Evolutionary conservation across 2,113 vertebrate species (phyloP), one percentile per base, ranked within the genome.

Genomic region (Psettodes erumei): DNA sequence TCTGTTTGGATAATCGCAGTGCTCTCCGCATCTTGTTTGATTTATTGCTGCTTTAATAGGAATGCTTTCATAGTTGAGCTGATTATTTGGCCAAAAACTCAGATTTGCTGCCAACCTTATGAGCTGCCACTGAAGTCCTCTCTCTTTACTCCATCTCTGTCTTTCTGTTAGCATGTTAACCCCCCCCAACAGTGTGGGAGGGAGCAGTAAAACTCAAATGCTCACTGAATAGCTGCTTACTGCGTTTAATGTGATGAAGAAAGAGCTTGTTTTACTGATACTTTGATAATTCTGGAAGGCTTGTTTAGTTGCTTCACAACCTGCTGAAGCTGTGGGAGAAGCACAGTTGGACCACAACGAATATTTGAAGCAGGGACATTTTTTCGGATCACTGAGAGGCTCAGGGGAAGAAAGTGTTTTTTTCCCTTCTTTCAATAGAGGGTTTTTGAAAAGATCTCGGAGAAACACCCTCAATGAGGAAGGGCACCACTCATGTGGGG

Each of bases 161-260:
- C 40, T 48, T 74, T 59, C 59, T 71, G 48, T 74, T 59, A 16
- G 75, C 53, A 47, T 76, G 48, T 88, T 82, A 61, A 71, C 64
- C 56, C 67, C 51, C 50, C 28, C 35, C 50, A 60, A 42, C 4
- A 28, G 18, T 71, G 47, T 80, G 73, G 65, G 74, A 58, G 19
- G 33, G 50, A 51, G 47, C 66, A 75, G 80, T 82, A 58, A 87
- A 84, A 77, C 51, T 69, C 40, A 48, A 37, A 80, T 30, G 64
- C 71, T 84, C 68, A 28, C 70, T 75, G 71, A 77, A 62, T 77
- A 70, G 76, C 73, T 84, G 79, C 84, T 74, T 85, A 69, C 82
- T 79, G 50, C 76, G 54, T 80, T 83, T 73, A 71, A 76, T 86
- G 60, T 78, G 68, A 86, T 81, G 84, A 84, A 90, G 82, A 62